Evolutionary conservation across 2,113 vertebrate genomes (phyloP), one percentile per base, ranked within the genome.

Genomic region (Nibea coibor): DNA sequence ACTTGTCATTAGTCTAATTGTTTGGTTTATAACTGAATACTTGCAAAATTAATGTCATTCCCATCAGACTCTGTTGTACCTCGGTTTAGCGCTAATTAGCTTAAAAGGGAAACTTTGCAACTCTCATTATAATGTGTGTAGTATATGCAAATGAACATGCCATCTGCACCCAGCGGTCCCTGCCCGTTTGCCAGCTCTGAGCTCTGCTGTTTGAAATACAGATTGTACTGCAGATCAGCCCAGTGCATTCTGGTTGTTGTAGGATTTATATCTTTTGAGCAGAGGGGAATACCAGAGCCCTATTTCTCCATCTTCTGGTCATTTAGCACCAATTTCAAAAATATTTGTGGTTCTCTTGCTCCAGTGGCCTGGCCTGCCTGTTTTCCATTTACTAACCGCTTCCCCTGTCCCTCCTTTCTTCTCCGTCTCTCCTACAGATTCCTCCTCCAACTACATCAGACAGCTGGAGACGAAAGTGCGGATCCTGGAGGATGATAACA

Each of bases 401-500:
- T 62, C 75, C 78, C 73, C 72, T 86, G 87, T 63, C 51, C 59
- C 20, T 84, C 71, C 82, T 79, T 69, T 89, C 74, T 47, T 3
- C 78, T 86, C 39, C 19, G 3, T 81, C 78, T 75, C 70, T 80
- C 69, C 73, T 79, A 64, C 87, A 99, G 98, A 98, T 94, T 90
- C 97, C 3, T 97, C 97, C 70, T 96, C 96, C 87, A 96, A 95
- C 94, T 98, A 98, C 90, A 96, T 97, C 94, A 93, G 97, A 75
- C 98, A 97, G 92, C 95, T 99, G 92, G 98, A 99, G 94, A 96
- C 95, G 67, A 98, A 97, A 94, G 97, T 97, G 90, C 96, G 96
- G 80, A 95, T 97, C 77, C 94, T 98, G 88, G 97, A 98, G 87
- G 97, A 97, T 48, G 96, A 98, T 81, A 96, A 94, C 91, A 94